Base-by-base conservation (phyloP, 1,140 invertebrate species). In the Choristoneura fumiferana region DNA sequence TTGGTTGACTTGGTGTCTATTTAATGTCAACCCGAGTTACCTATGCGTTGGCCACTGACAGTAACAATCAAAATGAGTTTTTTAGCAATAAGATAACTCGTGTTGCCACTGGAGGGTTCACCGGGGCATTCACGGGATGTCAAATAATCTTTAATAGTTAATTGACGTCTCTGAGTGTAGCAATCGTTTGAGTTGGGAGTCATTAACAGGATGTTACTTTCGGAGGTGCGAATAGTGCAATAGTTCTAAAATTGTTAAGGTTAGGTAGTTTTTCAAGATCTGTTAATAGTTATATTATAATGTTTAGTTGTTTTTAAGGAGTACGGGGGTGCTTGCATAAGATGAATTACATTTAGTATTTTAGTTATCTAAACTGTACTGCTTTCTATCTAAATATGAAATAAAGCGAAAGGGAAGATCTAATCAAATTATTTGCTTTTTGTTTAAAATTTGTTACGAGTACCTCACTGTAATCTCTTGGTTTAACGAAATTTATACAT, bases 181-280 rank as follows among this genome's bases (percentile, higher is more conserved):
- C 43, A 49, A 12, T 10, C 29, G 18, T 49, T 49, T 22, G 18
- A 29, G 10, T 49, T 43, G 5, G 40, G 0, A 49, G 8, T 29
- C 18, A 49, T 29, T 49, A 49, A 29, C 43, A 18, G 43, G 17
- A 17, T 49, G 43, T 49, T 49, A 12, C n/a, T 49, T 45, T 29
- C 29, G 18, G 43, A 49, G 43, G 43, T 49, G 5, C 29, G 9
- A 22, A 49, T 49, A 49, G 43, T 33, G 43, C 43, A 49, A 49
- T 49, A 49, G 43, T 49, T 49, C 29, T 49, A 49, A 18, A 49
- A 49, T 29, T 15, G 18, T 49, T 49, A 49, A 49, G 40, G 18
- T 17, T 12, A 45, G 17, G 40, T 45, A 45, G 40, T 3, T 5
- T 15, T 10, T 17, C 2, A 33, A 29, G 43, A 49, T 49, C 22